Evolutionary conservation across 2,797 vertebrate species (phyloP), one percentile per base, ranked within the genome.

Genomic region (Darevskia mixta): DNA sequence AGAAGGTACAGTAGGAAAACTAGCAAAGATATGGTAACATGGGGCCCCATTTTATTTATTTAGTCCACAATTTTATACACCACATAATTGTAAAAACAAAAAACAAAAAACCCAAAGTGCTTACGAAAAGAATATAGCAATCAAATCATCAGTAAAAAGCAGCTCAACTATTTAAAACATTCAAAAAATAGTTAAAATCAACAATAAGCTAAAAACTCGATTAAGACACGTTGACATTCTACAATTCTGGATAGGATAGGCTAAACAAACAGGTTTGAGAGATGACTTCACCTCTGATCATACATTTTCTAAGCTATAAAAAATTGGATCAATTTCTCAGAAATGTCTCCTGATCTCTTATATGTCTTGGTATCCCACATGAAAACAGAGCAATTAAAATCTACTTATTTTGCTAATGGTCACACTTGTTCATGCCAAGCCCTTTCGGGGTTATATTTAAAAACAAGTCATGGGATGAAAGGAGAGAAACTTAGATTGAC

Each of bases 401-500:
- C n/a, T 41, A 35, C 4, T 5, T 35, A 35, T 8, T 93, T 90
- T 64, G 61, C 29, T 55, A 38, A 0, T 8, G 0, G 82, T 73
- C 82, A 92, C 88, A 88, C 82, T 92, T 95, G 89, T 85, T 89
- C 86, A 49, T 91, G 87, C 92, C 95, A 89, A 88, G 91, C 88
- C 88, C 85, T 77, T 92, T 45, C 87, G 90, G 83, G 45, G 35
- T 77, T 76, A 55, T 13, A 18, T 45, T 23, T 29, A 27, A 29
- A 27, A n/a, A 4, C 32, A 81, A 32, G 29, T 35, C 29, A 49
- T 35, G 27, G 13, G 55, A 45, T 71, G 35, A 8, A 10, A 77
- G 38, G 89, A 78, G 4, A 77, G 85, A 93, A 93, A 61, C 55
- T 85, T 83, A 66, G 85, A 91, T 90, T 82, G 71, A 43, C 27